phyloP scores from a whole-genome alignment of 2,888 invertebrate species.

The Tachystola acroxantha region DNA sequence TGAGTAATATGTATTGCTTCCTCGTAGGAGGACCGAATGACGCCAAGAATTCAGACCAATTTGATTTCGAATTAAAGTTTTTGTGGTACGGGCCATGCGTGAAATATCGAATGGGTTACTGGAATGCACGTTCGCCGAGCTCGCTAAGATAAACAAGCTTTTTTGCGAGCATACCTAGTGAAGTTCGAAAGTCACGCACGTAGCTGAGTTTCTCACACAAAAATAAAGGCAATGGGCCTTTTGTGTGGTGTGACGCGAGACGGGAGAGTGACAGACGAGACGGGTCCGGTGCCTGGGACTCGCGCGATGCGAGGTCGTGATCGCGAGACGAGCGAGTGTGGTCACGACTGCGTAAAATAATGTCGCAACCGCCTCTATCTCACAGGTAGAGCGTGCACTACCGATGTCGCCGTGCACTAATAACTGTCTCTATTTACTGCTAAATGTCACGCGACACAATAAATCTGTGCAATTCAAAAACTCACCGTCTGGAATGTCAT shows the following conservation, averaged over 20 bases:
- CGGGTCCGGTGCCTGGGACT: slow-evolving; percentile 19
- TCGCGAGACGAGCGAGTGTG: slow-evolving; percentile 43
- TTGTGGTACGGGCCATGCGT: slow-evolving; percentile 1
- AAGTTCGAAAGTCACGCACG: slow-evolving; percentile 41
- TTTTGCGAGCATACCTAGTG: slow-evolving; percentile 14
- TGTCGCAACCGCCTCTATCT: slow-evolving; percentile 58
- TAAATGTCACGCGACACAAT: slow-evolving; percentile 7
- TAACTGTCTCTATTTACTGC: slow-evolving; percentile 8
- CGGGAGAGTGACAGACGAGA: slow-evolving; percentile 46
- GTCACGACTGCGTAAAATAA: slow-evolving; percentile 65
- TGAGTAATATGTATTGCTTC: slow-evolving; percentile 20
- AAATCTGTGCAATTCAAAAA: slow-evolving; percentile 14
- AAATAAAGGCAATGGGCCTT: slow-evolving; percentile 41
- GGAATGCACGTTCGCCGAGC: slow-evolving; percentile 8
- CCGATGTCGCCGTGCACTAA: slow-evolving; percentile 18
- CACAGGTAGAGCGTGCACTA: slow-evolving; percentile 34
- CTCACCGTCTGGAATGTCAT: slow-evolving; percentile 65
- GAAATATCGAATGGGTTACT: slow-evolving; percentile 7
- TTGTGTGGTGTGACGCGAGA: slow-evolving; percentile 39
- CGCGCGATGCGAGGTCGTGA: slow-evolving; percentile 47
- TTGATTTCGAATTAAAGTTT: slow-evolving; percentile 4
- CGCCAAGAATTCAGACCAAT: neutral
- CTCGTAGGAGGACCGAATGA: neutral
- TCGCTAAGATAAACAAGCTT: slow-evolving; percentile 11
- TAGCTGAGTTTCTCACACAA: slow-evolving; percentile 43